phyloP scores from a whole-genome alignment of 1,140 invertebrate genomes.

The Archivesica marissinica region DNA sequence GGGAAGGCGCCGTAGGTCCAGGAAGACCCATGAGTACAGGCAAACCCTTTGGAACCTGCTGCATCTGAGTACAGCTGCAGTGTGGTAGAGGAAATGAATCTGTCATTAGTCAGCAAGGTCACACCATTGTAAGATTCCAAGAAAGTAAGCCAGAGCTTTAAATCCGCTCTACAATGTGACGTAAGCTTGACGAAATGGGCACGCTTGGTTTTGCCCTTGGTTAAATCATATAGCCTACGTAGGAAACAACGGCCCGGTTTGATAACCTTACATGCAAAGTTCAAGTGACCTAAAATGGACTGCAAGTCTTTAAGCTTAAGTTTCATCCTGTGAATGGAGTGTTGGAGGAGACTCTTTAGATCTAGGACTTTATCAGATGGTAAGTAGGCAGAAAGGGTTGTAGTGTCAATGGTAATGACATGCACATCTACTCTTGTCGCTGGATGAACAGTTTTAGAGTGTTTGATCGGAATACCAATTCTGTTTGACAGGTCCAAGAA shows the following conservation, averaged over 20 bases:
- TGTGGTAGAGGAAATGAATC: conserved; percentile 5
- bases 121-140: conserved; percentile 9
- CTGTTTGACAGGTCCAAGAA: neutral
- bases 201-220: neutral
- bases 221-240: conserved; percentile 31
- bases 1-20: conserved; percentile 21
- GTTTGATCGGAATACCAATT: conserved; percentile 38
- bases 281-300: conserved; percentile 7
- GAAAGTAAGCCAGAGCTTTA: neutral
- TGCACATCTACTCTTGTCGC: neutral
- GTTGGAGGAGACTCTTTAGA: neutral
- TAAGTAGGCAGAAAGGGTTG: neutral
- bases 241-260: conserved; percentile 17
- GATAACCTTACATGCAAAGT: conserved; percentile 43
- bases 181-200: neutral
- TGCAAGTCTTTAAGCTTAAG: conserved; percentile 1
- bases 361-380: conserved; percentile 2
- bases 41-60: conserved; percentile 37
- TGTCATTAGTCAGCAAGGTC: neutral
- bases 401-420: conserved; percentile 9
- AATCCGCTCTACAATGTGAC: neutral
- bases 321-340: neutral
- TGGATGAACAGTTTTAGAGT: neutral
- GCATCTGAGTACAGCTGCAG: conserved; percentile 21
- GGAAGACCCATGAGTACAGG: neutral